phyloP scores from a whole-genome alignment of 2,797 vertebrate genomes.

The Microhierax caerulescens region DNA sequence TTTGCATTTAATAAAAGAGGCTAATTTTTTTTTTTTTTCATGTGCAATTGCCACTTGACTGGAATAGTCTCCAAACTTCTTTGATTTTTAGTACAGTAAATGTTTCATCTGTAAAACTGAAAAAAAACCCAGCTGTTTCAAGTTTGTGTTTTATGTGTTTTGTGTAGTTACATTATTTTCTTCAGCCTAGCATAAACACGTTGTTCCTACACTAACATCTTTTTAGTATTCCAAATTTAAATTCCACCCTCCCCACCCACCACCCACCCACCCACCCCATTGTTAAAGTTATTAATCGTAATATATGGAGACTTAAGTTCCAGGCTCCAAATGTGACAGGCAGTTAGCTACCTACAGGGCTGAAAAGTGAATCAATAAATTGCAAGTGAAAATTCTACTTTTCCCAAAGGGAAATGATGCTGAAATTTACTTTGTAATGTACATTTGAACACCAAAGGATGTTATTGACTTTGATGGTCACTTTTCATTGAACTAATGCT shows the following conservation, averaged over 20 bases:
- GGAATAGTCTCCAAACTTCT: not conserved
- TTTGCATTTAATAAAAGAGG: not conserved
- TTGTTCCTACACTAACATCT: not conserved
- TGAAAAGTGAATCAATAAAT: not conserved
- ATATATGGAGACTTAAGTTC: not conserved
- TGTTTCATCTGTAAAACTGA: not conserved
- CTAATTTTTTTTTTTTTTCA: not conserved
- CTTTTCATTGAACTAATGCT: not conserved
- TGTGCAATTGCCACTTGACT: not conserved
- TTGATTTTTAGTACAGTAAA: not conserved
- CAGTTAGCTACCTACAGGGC: not conserved
- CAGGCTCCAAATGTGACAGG: not conserved
- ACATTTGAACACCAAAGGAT: not conserved
- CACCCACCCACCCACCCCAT: rapidly evolving
- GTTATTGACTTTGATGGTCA: not conserved
- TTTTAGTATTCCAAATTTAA: not conserved
- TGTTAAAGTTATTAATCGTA: not conserved
- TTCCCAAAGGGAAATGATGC: not conserved
- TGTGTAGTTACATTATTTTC: not conserved
- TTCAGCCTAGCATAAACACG: not conserved
- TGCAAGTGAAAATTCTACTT: not conserved
- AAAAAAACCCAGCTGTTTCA: not conserved
- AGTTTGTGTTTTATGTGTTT: not conserved
- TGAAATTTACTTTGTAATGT: not conserved
- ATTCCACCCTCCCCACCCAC: too few relatives aligned